Conservation (phyloP, 1,140 invertebrate genomes). For the Pararge aegeria region DNA sequence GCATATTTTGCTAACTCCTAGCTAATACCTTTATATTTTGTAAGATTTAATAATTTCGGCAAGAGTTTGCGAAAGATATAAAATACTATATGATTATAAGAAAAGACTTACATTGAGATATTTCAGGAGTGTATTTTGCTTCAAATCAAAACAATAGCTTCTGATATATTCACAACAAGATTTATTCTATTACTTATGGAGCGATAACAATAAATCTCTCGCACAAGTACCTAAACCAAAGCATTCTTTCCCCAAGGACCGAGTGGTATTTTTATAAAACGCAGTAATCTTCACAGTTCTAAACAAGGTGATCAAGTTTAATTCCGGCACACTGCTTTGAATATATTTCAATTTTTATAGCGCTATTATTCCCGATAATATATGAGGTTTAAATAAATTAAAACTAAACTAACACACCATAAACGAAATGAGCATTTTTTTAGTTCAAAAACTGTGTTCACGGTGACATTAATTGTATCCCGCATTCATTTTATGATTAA, state of each 20-base stretch:
- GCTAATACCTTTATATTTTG: too few species aligned
- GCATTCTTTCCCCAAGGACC: slow-evolving; percentile 39
- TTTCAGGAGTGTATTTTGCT: too few species aligned
- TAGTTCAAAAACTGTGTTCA: neutral
- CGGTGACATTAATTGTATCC: neutral
- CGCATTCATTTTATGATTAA: neutral
- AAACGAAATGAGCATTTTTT: neutral
- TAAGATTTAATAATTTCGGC: too few species aligned
- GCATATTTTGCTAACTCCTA: too few species aligned
- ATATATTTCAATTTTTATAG: slow-evolving; percentile 25
- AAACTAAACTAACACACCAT: slow-evolving; percentile 6
- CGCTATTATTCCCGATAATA: slow-evolving; percentile 17
- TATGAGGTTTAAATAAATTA: slow-evolving; percentile 10
- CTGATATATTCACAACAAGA: too few species aligned
- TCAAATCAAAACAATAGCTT: too few species aligned
- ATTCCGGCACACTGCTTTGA: slow-evolving; percentile 36
- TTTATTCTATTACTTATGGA: neutral
- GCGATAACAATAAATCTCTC: slow-evolving; percentile 32
- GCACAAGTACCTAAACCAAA: slow-evolving; percentile 52
- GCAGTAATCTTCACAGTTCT: slow-evolving; percentile 59
- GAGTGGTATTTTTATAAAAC: slow-evolving; percentile 57
- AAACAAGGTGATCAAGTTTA: slow-evolving; percentile 68
- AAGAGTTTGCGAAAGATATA: too few species aligned
- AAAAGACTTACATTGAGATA: too few species aligned
- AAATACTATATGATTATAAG: too few species aligned